Conservation (phyloP, 2,113 vertebrate genomes). For the Eidolon helvum region DNA sequence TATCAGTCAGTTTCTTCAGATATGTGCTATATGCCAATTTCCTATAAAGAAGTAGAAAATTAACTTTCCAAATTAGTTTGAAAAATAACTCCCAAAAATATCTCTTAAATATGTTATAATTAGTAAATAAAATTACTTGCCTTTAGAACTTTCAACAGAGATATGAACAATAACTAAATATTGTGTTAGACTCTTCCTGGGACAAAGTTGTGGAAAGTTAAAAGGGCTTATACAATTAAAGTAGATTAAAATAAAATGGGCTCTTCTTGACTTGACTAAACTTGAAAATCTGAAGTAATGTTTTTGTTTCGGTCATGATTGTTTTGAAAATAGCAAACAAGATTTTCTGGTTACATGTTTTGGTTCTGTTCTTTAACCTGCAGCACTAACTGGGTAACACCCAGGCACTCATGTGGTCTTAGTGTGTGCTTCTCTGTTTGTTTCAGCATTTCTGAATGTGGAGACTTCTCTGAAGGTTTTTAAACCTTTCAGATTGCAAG, state of each 20-base stretch:
- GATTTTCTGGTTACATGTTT: slow-evolving; percentile 74
- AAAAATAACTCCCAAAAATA: not conserved
- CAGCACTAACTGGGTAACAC: not conserved
- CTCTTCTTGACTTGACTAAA: slow-evolving; percentile 73
- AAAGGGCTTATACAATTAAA: slow-evolving; percentile 64
- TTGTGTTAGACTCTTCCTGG: slow-evolving; percentile 14
- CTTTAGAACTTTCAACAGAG: slow-evolving; percentile 8
- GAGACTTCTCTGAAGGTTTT: not conserved
- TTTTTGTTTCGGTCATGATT: slow-evolving; percentile 77
- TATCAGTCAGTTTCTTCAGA: not conserved
- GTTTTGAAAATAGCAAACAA: slow-evolving; percentile 77
- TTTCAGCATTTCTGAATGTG: not conserved
- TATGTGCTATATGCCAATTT: not conserved
- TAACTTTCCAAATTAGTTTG: slow-evolving; percentile 5
- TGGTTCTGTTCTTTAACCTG: slow-evolving; percentile 36
- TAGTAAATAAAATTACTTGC: not conserved
- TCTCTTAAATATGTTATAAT: not conserved
- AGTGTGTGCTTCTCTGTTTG: slow-evolving; percentile 39
- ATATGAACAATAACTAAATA: not conserved
- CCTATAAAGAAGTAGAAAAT: not conserved
- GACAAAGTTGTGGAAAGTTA: slow-evolving; percentile 47
- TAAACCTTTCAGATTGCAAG: slow-evolving; percentile 24
- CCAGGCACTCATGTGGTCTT: not conserved
- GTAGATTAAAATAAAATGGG: slow-evolving; percentile 71
- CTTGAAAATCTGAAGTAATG: slow-evolving; percentile 77